Percentiles rank a stretch among this genome's conserved stretches.
phyloP scores from a whole-genome alignment of 2,888 invertebrate species.

The Chrysopilus asiliformis region DNA sequence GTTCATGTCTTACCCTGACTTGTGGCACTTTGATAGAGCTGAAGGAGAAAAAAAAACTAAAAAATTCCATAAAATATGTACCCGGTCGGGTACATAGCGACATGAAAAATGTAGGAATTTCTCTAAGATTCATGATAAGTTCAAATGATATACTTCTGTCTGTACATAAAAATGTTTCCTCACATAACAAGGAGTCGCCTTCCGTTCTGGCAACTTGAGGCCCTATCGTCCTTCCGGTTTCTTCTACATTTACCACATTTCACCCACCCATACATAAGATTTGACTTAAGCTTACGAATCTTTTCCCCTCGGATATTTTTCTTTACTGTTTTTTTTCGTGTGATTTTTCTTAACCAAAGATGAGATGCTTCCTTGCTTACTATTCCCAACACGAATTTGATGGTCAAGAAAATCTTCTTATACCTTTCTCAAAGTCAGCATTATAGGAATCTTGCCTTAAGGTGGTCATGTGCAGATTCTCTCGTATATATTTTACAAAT shows the following conservation, averaged over 20 bases:
- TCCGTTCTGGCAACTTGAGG: no score
- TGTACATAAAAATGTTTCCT: slow-evolving; percentile 8
- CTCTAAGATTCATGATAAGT: slow-evolving; percentile 9
- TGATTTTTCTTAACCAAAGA: no score
- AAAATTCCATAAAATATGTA: no score
- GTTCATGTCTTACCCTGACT: no score
- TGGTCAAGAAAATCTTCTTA: slow-evolving; percentile 14
- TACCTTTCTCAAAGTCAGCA: slow-evolving; percentile 14
- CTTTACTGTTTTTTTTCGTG: no score
- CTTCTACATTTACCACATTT: no score
- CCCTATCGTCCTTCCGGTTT: no score
- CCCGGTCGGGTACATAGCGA: slow-evolving; percentile 1
- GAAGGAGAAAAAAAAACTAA: no score
- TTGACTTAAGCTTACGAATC: background rate
- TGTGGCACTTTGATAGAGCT: no score
- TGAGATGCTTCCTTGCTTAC: no score
- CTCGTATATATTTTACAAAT: no score
- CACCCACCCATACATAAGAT: slow-evolving; percentile 5
- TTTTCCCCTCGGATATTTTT: no score
- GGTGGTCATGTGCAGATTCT: slow-evolving; percentile 10
- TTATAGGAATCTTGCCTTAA: slow-evolving; percentile 10
- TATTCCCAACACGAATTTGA: slow-evolving; percentile 12
- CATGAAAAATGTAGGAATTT: slow-evolving; percentile 11
- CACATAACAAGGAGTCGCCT: slow-evolving; percentile 7
- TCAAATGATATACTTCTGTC: slow-evolving; percentile 9